Base-by-base conservation (phyloP, 1,140 invertebrate genomes). In the Drosophila eugracilis region DNA sequence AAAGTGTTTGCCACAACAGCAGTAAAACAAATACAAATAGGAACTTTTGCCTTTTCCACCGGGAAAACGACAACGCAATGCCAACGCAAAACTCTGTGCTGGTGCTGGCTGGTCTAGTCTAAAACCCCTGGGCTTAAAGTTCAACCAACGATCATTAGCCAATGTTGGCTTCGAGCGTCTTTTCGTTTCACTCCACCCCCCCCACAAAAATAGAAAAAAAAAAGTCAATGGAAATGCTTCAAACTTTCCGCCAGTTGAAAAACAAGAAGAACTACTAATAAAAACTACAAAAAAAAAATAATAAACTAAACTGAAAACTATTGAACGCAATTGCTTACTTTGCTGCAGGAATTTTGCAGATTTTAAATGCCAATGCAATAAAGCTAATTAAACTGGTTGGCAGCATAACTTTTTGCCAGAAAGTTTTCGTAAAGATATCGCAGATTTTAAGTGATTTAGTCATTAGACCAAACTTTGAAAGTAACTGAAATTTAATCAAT, bases 1-100 rank as follows among this genome's bases (percentile, higher is more conserved):
- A 83, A 83, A 81, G 52, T 55, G 78, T 49, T 63, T 63, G 55
- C 71, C 45, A 60, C 69, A 72, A 59, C 24, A 59, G 36, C 63
- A 30, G 22, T 36, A 41, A 14, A 39, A 47, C 45, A 75, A 21
- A 57, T 42, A 49, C 52, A 34, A 69, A 34, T 30, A 57, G 14
- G 28, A 75, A 76, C 36, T 58, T 71, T 70, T 72, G 32, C 32
- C 44, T 55, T 28, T 32, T 17, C 3, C 24, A 45, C 30, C 19
- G 39, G 49, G 24, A 17, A 17, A 67, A 42, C 49, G 6, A 53
- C 36, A 57, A 62, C 7, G 45, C 12, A 24, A 24, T 6, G 1
- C 7, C n/a, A n/a, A 4, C 10, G n/a, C n/a, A 5, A 21, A 45
- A 44, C 6, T 28, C n/a, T 19, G 48, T n/a, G n/a, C n/a, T n/a